Base-by-base conservation (phyloP, 2,888 invertebrate species). In the Ormyrus labotus region DNA sequence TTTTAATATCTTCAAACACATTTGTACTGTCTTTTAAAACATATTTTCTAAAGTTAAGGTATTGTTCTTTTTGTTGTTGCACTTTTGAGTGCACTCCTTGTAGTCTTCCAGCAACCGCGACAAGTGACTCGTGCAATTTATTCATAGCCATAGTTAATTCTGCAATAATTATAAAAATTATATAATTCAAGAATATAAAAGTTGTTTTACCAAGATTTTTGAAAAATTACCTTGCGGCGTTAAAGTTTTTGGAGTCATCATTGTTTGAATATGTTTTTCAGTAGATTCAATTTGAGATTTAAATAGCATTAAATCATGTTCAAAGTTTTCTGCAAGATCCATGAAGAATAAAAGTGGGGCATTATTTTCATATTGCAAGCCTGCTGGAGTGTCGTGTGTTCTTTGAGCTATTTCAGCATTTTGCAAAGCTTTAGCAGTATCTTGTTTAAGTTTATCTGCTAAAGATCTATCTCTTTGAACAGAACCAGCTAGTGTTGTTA, bases 101-200 rank as follows among this genome's bases (percentile, higher is more conserved):
- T 57, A 97, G 91, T 58, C 96, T 94, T 0, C 96, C 97, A n/a
- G 97, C 97, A 78, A 98, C 91, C 0, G 96, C 96, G 53, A 98
- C 95, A 86, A 97, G 94, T 3, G 96, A 96, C 89, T 96, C 96
- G 89, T 97, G 96, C 86, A 97, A 93, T 87, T 96, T 94, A 53
- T 94, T 93, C 91, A 98, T 94, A 19, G 96, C 95, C 75, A 94
- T 91, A 9, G 95, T 94, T 81, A 97, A 89, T 90, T 97, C 97
- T 96, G 91, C 6, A 91, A 91, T 69, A 11, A 81, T 78, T 63
- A 61, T 64, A 70, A 73, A 74, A 64, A 74, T 68, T 9, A 45
- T 65, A 50, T 65, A 68, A 65, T 67, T 67, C 8, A 74, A 68
- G n/a, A 67, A 53, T 57, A 13, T 57, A 53, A 64, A 13, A 51